phyloP scores from a whole-genome alignment of 2,113 vertebrate genomes.

The Tichodroma muraria region DNA sequence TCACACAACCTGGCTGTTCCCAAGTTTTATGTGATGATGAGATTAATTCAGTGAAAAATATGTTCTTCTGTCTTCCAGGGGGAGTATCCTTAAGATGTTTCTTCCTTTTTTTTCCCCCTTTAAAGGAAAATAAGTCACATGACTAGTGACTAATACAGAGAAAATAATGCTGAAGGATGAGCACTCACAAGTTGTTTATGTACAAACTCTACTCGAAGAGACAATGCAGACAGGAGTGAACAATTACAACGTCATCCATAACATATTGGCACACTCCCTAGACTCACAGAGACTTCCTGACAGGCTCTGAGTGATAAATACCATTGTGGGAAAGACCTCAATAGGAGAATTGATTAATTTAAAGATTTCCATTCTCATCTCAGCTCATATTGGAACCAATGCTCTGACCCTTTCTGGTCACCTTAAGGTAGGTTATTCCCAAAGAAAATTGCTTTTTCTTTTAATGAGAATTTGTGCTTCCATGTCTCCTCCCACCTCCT shows the following conservation, averaged over 20 bases:
- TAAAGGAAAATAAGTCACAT: neutral
- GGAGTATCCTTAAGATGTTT: neutral
- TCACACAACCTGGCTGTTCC: neutral
- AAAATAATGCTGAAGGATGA: neutral
- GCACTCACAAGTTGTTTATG: neutral
- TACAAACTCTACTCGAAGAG: neutral
- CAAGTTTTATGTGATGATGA: neutral
- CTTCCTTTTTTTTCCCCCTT: accelerated
- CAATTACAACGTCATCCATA: neutral
- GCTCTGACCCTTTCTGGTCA: neutral
- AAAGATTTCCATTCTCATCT: neutral
- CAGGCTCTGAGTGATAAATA: neutral
- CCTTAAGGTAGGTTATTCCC: neutral
- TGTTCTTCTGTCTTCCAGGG: neutral
- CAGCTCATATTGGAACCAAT: neutral
- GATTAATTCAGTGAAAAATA: neutral
- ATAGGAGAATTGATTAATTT: neutral
- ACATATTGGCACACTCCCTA: neutral
- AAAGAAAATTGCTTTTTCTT: neutral
- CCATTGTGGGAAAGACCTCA: neutral
- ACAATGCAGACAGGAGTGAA: neutral
- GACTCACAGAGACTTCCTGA: neutral
- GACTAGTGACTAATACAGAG: neutral
- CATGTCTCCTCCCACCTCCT: neutral
- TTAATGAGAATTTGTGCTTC: slow-evolving; percentile 12